A percentile compares a stretch with the other conserved stretches of the same genome.
These are phyloP conservation scores for Urechis unicinctus DNA, from an alignment of 2,888 invertebrate species.

Conservation along the genomic window DNA sequence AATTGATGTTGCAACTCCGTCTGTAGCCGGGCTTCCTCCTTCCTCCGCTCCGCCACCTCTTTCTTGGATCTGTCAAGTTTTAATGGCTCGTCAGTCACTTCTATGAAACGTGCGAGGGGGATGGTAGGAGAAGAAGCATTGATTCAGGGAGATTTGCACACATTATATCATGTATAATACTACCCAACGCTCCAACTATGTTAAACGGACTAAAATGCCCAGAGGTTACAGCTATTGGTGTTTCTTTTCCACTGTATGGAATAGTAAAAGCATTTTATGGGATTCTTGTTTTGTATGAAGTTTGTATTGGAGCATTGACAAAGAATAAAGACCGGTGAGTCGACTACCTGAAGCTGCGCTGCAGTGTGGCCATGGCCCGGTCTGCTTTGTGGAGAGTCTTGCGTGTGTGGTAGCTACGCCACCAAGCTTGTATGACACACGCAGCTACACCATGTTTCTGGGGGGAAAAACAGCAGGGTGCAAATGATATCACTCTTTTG, in stretches of 20 bases:
- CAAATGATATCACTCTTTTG: background rate
- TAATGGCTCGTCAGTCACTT: background rate
- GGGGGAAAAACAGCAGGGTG: background rate
- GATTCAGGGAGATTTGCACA: no score
- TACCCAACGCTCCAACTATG: no score
- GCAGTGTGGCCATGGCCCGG: conserved; percentile 39
- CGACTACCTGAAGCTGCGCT: conserved; percentile 39
- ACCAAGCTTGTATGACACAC: conserved; percentile 41
- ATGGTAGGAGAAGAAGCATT: no score
- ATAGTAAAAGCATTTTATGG: no score
- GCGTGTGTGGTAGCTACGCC: conserved; percentile 40
- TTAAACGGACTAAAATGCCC: no score
- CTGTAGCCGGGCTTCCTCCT: conserved; percentile 23
- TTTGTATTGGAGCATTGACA: no score
- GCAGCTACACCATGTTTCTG: conserved; percentile 38
- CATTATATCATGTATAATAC: no score
- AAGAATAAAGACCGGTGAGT: background rate
- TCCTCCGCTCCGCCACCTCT: conserved; percentile 24
- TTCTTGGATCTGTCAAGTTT: conserved; percentile 19
- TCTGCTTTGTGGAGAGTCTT: conserved; percentile 35
- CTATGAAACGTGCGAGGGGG: background rate
- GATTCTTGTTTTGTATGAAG: no score
- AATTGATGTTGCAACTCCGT: conserved; percentile 36
- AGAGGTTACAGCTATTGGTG: no score
- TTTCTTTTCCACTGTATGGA: no score